Conservation (phyloP, 1,140 invertebrate genomes). For the Drosophila kohkoa region DNA sequence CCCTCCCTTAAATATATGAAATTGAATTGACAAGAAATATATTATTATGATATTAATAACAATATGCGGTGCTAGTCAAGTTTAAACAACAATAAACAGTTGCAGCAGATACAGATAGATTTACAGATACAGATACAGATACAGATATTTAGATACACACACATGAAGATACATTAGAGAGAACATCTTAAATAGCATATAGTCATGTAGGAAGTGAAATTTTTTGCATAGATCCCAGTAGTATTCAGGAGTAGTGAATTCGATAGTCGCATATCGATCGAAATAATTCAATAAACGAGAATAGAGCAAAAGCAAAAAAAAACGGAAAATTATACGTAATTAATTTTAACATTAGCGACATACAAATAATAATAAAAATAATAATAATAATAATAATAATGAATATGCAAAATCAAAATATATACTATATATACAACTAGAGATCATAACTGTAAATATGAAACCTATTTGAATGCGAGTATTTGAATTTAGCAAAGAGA, state of each 20-base stretch:
- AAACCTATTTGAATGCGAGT: constrained; percentile 23
- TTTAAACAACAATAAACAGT: constrained; percentile 43
- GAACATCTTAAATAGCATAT: constrained; percentile 35
- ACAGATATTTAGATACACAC: constrained; percentile 6
- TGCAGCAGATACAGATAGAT: constrained; percentile 18
- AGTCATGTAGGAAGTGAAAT: constrained; percentile 64
- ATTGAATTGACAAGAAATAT: background rate
- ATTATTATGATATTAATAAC: constrained; percentile 39
- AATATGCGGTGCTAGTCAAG: constrained; percentile 77
- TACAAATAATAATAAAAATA: constrained; percentile 22
- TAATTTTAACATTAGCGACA: constrained; percentile 65
- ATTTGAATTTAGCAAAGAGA: constrained; percentile 30
- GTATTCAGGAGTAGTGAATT: constrained; percentile 23
- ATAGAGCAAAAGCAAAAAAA: constrained; percentile 14
- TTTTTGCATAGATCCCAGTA: constrained; percentile 65
- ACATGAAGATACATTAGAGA: constrained; percentile 18
- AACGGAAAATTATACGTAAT: constrained; percentile 65
- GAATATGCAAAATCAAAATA: constrained; percentile 36
- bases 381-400: constrained; percentile 37
- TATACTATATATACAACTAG: constrained; percentile 16
- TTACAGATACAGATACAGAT: constrained; percentile 13
- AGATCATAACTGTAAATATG: constrained; percentile 42
- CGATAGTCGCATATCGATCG: constrained; percentile 13
- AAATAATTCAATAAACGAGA: constrained; percentile 5
- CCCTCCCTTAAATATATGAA: too few species aligned